These are phyloP conservation scores for Cliona cf. orientalis DNA, from an alignment of 37 sponge, comb jelly and placozoan species.

Conservation along the genomic window DNA sequence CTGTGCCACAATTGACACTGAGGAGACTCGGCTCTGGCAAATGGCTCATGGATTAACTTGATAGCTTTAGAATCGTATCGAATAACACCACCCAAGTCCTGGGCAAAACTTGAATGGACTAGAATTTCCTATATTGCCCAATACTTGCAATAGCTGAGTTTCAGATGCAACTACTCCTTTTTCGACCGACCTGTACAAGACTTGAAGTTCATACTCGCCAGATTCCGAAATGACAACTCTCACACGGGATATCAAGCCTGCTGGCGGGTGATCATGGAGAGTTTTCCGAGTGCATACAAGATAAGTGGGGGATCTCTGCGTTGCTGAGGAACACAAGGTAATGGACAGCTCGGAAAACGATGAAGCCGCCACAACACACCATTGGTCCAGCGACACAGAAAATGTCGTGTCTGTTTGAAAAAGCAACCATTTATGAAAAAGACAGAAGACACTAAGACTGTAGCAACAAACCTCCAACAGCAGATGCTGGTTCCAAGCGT, in stretches of 20 bases:
- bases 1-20: neutral
- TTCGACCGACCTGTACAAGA: neutral
- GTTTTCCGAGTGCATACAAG: neutral
- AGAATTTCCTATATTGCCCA: neutral
- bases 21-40: neutral
- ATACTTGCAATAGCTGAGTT: neutral
- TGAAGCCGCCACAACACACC: no score
- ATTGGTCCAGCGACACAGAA: no score
- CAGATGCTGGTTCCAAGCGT: no score
- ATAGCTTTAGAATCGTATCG: neutral
- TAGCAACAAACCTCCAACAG: no score
- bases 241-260: neutral
- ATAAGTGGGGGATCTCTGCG: neutral
- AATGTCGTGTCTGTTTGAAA: no score
- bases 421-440: no score
- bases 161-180: neutral
- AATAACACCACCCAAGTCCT: neutral
- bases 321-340: neutral
- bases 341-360: neutral
- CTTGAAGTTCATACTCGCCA: neutral
- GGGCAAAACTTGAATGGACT: neutral
- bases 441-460: no score
- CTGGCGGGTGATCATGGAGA: neutral
- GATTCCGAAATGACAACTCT: neutral
- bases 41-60: neutral